Base-by-base conservation (phyloP, 2,113 vertebrate species). In the Neodontobutis hainanensis region DNA sequence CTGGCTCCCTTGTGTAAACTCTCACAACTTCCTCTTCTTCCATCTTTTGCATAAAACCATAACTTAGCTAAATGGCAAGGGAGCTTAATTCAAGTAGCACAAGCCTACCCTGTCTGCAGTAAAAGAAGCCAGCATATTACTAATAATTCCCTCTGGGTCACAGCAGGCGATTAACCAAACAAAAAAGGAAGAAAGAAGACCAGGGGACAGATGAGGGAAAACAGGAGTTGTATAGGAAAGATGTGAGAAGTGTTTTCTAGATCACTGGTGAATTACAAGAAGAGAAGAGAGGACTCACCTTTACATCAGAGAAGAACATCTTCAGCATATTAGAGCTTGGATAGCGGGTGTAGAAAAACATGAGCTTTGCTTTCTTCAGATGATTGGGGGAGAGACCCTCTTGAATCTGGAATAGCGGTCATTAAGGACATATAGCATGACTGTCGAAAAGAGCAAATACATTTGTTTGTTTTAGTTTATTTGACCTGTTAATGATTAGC, bases 281-380 rank as follows among this genome's bases (percentile, higher is more conserved):
- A 50, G 62, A 2, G 5, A 44, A 55, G 35, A 38, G 53, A 43
- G 4, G 11, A 66, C 96, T 95, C 94, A 99, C 97, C 96, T 99
- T 99, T 64, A 99, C 97, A 11, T 99, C 97, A 34, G 97, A 96
- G 93, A 99, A 99, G 94, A 94, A 99, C 86, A 97, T 99, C 94
- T 99, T 99, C 85, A 99, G 94, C 97, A 98, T 99, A 83, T 98
- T 99, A 78, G 97, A 99, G 92, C 97, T 99, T 69, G 97, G 97
- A 86, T 98, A 99, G 76, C 97, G 94, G 72, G 95, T 95, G 86
- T 99, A 99, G 94, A 99, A 99, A 93, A 99, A 99, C 97, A 99
- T 99, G 79, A 99, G 95, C 90, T 99, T 99, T 87, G 97, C 97
- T 92, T 99, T 99, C 94, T 99, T 99, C 94, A 99, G 94, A 88